Evolutionary conservation across 2,797 vertebrate species (phyloP).

Genomic region (Chaetodon trifasciatus): DNA sequence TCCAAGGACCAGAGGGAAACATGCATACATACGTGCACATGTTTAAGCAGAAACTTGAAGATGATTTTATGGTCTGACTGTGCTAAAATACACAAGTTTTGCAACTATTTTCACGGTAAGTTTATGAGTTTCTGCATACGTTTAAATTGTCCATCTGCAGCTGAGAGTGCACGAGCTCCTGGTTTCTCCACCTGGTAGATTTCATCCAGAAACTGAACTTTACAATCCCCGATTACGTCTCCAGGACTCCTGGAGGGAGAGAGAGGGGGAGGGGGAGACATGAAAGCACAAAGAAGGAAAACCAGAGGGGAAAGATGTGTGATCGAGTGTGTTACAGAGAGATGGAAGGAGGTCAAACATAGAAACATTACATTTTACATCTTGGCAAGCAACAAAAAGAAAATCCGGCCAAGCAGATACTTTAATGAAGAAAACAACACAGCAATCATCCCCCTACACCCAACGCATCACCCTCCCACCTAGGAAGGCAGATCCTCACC

Average conservation of each 20-base stretch:
- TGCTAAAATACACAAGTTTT: neutral
- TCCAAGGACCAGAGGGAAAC: slow-evolving; percentile 5
- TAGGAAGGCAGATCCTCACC: slow-evolving; percentile 81
- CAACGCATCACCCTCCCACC: slow-evolving; percentile 19
- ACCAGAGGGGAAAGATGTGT: neutral
- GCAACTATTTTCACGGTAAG: neutral
- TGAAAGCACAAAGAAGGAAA: slow-evolving; percentile 1
- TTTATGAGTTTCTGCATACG: slow-evolving; percentile 82
- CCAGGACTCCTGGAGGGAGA: slow-evolving; percentile 88
- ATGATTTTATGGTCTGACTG: neutral
- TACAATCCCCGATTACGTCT: slow-evolving; percentile 94
- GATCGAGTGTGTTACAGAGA: neutral
- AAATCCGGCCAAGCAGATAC: neutral
- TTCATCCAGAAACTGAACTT: slow-evolving; percentile 95
- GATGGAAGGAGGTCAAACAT: neutral
- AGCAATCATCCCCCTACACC: neutral
- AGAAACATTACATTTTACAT: neutral
- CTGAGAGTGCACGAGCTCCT: slow-evolving; percentile 91
- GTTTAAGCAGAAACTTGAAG: neutral
- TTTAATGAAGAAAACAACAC: neutral
- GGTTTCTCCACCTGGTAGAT: slow-evolving; percentile 96
- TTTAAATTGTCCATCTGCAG: slow-evolving; percentile 96
- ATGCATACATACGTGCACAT: slow-evolving; percentile 9
- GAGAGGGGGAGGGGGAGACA: neutral
- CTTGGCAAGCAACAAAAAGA: neutral